Evolutionary conservation across 2,888 invertebrate species (phyloP).

Genomic region (Diaperis boleti): DNA sequence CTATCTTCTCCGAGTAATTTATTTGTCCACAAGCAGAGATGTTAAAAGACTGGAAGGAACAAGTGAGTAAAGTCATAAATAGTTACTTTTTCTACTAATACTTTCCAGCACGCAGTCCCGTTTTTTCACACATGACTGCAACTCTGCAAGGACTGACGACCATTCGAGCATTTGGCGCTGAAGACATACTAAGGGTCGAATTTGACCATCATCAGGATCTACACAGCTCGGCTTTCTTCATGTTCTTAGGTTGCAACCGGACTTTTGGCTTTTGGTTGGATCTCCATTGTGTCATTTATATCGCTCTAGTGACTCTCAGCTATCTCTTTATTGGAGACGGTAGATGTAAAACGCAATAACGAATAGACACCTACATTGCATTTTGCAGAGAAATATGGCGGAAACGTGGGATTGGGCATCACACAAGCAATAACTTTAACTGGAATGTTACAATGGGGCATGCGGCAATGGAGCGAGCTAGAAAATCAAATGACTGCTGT

Average conservation of each 20-base stretch:
- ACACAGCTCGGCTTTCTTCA: conserved; percentile 80
- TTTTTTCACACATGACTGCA: conserved; percentile 79
- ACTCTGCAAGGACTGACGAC: conserved; percentile 81
- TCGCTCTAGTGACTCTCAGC: conserved; percentile 72
- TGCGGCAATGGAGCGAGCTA: conserved; percentile 68
- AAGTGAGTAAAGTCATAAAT: conserved; percentile 58
- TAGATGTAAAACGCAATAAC: conserved; percentile 48
- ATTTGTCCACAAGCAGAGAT: conserved; percentile 77
- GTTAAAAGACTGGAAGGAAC: conserved; percentile 73
- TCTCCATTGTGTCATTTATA: conserved; percentile 73
- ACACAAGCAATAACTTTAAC: conserved; percentile 61
- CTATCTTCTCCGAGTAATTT: conserved; percentile 73
- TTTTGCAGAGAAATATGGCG: conserved; percentile 56
- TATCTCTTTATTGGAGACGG: conserved; percentile 72
- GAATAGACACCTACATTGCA: neutral
- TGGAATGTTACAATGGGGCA: conserved; percentile 86
- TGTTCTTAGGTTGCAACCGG: conserved; percentile 72
- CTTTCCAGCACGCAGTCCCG: conserved; percentile 74
- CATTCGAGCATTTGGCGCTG: conserved; percentile 77
- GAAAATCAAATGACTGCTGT: conserved; percentile 89
- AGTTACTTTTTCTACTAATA: conserved; percentile 16
- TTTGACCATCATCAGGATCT: conserved; percentile 73
- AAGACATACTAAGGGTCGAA: conserved; percentile 71
- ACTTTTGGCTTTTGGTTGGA: conserved; percentile 79
- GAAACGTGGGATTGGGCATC: conserved; percentile 62